phyloP scores from a whole-genome alignment of 1,140 invertebrate species.

The Leptopilina clavipes region DNA sequence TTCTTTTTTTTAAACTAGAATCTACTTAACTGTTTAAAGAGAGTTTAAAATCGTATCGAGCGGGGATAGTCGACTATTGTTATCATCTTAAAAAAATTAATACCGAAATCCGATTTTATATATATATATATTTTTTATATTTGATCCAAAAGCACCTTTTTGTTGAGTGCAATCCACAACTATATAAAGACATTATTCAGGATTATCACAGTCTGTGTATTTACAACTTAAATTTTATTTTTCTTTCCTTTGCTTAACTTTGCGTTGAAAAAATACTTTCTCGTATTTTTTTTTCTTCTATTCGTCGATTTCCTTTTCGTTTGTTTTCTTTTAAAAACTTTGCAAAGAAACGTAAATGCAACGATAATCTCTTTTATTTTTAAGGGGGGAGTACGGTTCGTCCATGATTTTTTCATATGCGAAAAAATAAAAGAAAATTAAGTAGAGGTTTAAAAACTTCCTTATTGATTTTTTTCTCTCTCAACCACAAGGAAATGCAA shows the following conservation, averaged over 20 bases:
- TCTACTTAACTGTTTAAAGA: conserved; percentile 12
- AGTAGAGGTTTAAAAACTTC: background rate
- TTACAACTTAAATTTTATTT: conserved; percentile 70
- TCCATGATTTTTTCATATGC: background rate
- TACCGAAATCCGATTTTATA: background rate
- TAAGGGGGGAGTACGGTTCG: background rate
- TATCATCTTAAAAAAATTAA: background rate
- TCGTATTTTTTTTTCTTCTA: conserved; percentile 6
- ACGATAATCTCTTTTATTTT: conserved; percentile 25
- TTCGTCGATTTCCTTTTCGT: too few relatives aligned
- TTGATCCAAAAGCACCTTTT: conserved; percentile 28
- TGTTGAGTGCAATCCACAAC: conserved; percentile 56
- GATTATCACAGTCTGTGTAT: conserved; percentile 76
- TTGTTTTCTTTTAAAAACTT: too few relatives aligned
- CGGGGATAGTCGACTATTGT: background rate
- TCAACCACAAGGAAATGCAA: background rate
- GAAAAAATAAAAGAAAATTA: background rate
- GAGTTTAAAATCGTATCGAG: conserved; percentile 28
- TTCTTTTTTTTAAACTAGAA: background rate
- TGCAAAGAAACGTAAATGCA: conserved; percentile 18
- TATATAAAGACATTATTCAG: conserved; percentile 69
- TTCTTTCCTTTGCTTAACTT: conserved; percentile 54
- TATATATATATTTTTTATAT: background rate
- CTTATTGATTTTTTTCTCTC: background rate
- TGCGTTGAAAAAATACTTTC: conserved; percentile 51